These are phyloP conservation scores for Danio kyathit DNA, from an alignment of 2,797 vertebrate genomes.

Conservation along the genomic window DNA sequence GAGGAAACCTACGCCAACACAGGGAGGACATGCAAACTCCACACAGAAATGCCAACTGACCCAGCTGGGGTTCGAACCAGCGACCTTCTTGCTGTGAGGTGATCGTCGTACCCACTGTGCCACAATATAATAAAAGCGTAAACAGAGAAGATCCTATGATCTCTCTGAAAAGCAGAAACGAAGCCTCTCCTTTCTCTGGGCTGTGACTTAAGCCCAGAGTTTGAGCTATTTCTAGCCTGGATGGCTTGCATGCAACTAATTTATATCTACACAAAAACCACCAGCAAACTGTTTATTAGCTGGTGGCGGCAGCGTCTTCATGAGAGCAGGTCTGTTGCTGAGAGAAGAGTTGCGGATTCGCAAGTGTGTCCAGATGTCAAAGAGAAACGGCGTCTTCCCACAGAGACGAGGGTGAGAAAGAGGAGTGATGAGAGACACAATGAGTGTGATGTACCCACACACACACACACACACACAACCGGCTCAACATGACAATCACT, in stretches of 20 bases:
- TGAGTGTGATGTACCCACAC: slow-evolving; percentile 18
- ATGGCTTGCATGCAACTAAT: background rate
- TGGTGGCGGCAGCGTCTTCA: background rate
- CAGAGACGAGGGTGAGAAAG: slow-evolving; percentile 15
- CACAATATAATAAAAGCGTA: too few species aligned
- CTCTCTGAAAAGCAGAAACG: background rate
- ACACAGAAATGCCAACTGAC: too few species aligned
- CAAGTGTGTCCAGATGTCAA: slow-evolving; percentile 20
- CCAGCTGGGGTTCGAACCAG: too few species aligned
- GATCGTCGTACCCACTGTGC: too few species aligned
- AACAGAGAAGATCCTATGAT: background rate
- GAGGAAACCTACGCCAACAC: too few species aligned
- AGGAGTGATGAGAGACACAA: slow-evolving; percentile 19
- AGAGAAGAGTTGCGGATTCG: background rate
- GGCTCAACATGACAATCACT: too few species aligned
- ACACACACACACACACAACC: too few species aligned
- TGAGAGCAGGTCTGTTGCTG: slow-evolving; percentile 3
- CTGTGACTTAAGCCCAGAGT: background rate
- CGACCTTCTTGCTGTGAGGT: too few species aligned
- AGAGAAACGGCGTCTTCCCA: slow-evolving; percentile 8
- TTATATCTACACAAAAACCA: background rate
- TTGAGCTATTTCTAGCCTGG: background rate
- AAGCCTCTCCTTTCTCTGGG: background rate
- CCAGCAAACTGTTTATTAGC: background rate
- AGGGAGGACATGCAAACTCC: too few species aligned